Evolutionary conservation across 2,113 vertebrate species (phyloP), one percentile per base, ranked within the genome.

Genomic region (Brachyhypopomus gauderio): DNA sequence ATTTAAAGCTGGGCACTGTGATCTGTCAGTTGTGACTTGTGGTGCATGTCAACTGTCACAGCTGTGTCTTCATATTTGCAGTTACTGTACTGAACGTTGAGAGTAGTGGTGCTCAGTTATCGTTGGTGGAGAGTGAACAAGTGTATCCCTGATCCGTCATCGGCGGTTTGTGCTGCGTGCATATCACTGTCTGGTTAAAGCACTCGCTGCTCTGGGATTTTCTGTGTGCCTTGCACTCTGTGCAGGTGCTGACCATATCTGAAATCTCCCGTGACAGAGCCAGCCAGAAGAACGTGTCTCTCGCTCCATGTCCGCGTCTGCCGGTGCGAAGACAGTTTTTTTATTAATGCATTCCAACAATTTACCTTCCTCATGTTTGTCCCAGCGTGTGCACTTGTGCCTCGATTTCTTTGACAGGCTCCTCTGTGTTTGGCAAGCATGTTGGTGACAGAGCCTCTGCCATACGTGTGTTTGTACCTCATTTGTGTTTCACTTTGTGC

Each of bases 331-430:
- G 25, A 23, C 78, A 62, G 67, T 76, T 75, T 34, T 75, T 34
- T 82, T 38, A 63, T 70, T 63, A 78, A 85, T 75, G 63, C 71
- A 82, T 75, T 60, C 82, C 80, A 20, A 12, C 63, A 22, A 84
- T 75, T 77, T 77, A 30, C 55, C 73, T 78, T 70, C 34, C 52
- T 76, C 20, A 0, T 73, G 4, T 73, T 5, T 14, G 20, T 48
- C 23, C 83, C 41, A 80, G 6, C 73, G 81, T 77, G 52, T 81
- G 73, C 41, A 81, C 56, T 63, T 82, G 79, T 19, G 62, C 75
- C 70, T 78, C 79, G 52, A 34, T 70, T 19, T 79, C 52, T 82
- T 80, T 75, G 22, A 75, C 72, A 76, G 17, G 3, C 30, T 7
- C 19, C 2, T 36, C 22, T 22, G 75, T 27, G 7, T 34, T 60